Conservation (phyloP, 2,113 vertebrate genomes). For the Regulus satrapa region DNA sequence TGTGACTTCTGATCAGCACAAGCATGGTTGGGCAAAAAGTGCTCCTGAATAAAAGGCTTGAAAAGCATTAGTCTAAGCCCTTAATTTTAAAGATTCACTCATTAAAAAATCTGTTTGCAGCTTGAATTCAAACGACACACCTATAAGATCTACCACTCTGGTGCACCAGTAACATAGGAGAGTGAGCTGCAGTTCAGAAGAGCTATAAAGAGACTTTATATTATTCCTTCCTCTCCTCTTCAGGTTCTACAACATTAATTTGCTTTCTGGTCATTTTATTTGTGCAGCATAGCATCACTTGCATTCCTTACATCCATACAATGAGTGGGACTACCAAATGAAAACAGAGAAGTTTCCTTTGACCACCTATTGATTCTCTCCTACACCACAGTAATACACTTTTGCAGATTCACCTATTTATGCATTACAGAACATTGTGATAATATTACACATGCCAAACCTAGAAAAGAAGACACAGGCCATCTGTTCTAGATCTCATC, state of each 20-base stretch:
- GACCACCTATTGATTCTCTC: background rate
- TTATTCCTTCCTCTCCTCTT: background rate
- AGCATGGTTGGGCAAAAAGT: rapidly evolving
- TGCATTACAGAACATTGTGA: background rate
- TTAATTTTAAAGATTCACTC: background rate
- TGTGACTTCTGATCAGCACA: background rate
- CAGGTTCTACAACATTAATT: background rate
- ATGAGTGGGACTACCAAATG: background rate
- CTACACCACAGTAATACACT: background rate
- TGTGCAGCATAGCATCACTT: background rate
- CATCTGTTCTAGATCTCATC: background rate
- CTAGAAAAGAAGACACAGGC: background rate
- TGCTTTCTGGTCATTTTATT: background rate
- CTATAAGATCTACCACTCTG: background rate
- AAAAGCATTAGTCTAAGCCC: background rate
- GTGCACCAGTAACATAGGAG: background rate
- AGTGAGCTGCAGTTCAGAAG: background rate
- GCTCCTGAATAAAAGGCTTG: background rate
- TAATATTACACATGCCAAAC: background rate
- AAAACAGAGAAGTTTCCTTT: background rate
- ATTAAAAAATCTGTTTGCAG: background rate
- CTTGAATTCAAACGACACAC: background rate
- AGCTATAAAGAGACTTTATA: background rate
- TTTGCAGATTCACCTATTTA: background rate
- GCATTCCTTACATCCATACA: background rate